phyloP scores from a whole-genome alignment of 2,888 invertebrate genomes.

The Dermolepida albohirtum region DNA sequence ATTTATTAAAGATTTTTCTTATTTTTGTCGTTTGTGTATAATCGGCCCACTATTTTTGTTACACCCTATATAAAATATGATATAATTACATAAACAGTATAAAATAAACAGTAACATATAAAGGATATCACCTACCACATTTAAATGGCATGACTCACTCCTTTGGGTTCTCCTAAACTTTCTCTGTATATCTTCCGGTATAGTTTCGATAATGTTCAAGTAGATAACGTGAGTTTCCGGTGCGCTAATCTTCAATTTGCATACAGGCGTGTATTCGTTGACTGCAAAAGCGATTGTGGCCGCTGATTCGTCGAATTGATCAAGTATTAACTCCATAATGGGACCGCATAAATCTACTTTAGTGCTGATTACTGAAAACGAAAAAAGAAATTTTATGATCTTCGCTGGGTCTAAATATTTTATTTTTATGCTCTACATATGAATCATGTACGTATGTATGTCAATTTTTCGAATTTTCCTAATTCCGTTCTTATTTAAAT shows the following conservation, averaged over 20 bases:
- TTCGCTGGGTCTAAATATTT: too few relatives aligned
- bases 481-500: too few relatives aligned
- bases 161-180: not conserved
- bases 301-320: conserved; percentile 47
- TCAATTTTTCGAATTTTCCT: too few relatives aligned
- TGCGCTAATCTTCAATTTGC: conserved; percentile 54
- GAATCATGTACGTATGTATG: too few relatives aligned
- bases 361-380: conserved; percentile 49
- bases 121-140: conserved; percentile 53
- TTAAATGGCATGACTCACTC: conserved; percentile 53
- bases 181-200: conserved; percentile 29
- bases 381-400: not conserved
- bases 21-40: too few relatives aligned
- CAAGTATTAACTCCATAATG: conserved; percentile 43
- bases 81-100: too few relatives aligned
- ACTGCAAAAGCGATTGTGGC: conserved; percentile 51
- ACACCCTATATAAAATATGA: too few relatives aligned
- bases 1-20: too few relatives aligned
- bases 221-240: conserved; percentile 57
- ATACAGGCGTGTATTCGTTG: conserved; percentile 47
- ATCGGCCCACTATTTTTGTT: too few relatives aligned
- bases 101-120: too few relatives aligned
- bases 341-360: conserved; percentile 51
- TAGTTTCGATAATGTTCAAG: conserved; percentile 47
- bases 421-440: too few relatives aligned